Evolutionary conservation across 2,888 invertebrate genomes (phyloP), one percentile per base, ranked within the genome.

Genomic region (Orthosia cruda): DNA sequence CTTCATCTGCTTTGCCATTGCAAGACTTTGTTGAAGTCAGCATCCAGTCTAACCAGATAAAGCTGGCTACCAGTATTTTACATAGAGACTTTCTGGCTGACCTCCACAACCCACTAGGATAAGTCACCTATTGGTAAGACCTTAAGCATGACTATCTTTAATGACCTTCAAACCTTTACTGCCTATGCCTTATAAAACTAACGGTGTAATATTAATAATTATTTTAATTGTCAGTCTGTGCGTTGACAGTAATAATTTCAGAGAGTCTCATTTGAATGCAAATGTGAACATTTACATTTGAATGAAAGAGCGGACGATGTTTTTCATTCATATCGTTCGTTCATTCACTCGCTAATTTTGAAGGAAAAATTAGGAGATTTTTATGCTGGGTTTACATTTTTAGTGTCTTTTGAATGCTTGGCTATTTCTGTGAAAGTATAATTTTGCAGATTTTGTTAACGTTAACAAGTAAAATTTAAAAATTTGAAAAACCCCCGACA

Each of bases 251-350:
- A 84, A 89, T 89, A 89, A 90, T 87, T 88, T 84, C 62, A 59
- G 75, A 75, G 77, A 85, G 89, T 80, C 86, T 87, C 89, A 89
- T 91, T 91, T 89, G 89, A 89, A 92, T 93, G 83, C 87, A 88
- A 92, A 94, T 92, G 90, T 85, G 79, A 74, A 62, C 77, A 93
- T 94, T 94, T 93, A 89, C 94, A 94, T 94, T 88, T 92, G 94
- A 94, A 94, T 94, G 90, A 92, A 92, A 91, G 86, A 87, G 52
- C 77, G 82, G 87, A 83, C 80, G 77, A 72, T 81, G 81, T 87
- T 86, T 87, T 86, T 86, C 87, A 83, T 89, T 87, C 86, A 75
- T 86, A 52, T 76, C 77, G 66, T 70, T 82, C 80, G 54, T 82
- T 76, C 86, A 78, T 82, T 89, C 85, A 74, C 64, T 88, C 77